Base-by-base conservation (phyloP, 2,113 vertebrate genomes). In the Vicugna pacos region DNA sequence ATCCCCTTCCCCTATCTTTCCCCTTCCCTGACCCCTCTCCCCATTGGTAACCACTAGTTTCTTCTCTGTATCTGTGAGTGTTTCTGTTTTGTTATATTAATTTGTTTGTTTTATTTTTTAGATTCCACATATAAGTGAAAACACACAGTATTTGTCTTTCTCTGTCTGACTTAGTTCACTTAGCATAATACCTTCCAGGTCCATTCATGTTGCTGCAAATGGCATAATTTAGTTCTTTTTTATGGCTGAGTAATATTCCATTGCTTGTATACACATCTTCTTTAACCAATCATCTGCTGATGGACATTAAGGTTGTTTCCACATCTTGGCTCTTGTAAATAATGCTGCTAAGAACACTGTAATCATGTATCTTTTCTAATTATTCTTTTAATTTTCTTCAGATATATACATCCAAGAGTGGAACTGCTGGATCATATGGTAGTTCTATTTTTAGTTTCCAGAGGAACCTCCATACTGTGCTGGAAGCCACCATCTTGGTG, bases 401-500 rank as follows among this genome's bases (percentile, higher is more conserved):
- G 50, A 22, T 54, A n/a, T 8, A 77, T 14, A 22, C 50, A 42
- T 42, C 50, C 50, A 54, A 11, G 75, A 54, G 30, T 2, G 19
- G 50, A 54, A 54, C 32, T 77, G 50, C 19, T 77, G 32, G 75
- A n/a, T 54, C 50, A n/a, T 24, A 54, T 8, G 52, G 6, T 54
- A 35, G 75, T 8, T 77, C 48, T 35, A 32, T 24, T 35, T 77
- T n/a, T 12, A 35, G 50, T 24, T 22, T 77, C 54, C 14, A 54
- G 32, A 77, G 50, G 75, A n/a, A 12, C 6, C 19, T 54, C 32
- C 32, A 17, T 19, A 14, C 32, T 54, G 48, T n/a, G 30, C 30
- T 8, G 20, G 75, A 17, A 54, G 75, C 48, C 22, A 32, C 19
- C 0, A 0, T 19, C 2, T 2, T 35, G 19, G 50, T n/a, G 32